A percentile compares a stretch with the other conserved stretches of the same genome.
Conservation (phyloP, 2,797 vertebrate genomes). For the Rhabdophis nuchalis region DNA sequence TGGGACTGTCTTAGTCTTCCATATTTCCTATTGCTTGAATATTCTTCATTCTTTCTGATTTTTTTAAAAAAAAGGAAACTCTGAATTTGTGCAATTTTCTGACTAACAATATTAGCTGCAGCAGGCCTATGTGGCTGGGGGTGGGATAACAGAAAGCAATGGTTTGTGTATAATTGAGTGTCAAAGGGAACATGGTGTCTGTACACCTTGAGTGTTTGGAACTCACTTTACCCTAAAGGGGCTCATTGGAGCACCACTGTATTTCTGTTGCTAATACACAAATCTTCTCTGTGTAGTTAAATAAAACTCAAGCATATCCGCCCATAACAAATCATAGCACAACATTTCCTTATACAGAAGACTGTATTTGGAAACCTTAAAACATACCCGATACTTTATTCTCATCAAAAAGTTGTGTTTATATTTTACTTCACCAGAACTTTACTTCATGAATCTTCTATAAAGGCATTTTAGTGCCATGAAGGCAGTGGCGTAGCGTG, state of each 20-base stretch:
- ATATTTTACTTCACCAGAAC: fast-evolving
- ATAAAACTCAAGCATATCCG: not conserved
- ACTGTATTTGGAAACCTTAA: not conserved
- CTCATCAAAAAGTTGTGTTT: not conserved
- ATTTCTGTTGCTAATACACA: not conserved
- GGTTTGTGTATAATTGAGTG: constrained; percentile 9
- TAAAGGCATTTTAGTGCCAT: not conserved
- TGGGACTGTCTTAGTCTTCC: not conserved
- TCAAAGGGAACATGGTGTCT: not conserved
- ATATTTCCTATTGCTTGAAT: not conserved
- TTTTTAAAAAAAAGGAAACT: not conserved
- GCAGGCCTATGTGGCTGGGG: not conserved
- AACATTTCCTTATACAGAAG: not conserved
- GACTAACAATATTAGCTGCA: not conserved
- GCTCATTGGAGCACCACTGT: fast-evolving
- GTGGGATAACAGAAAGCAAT: not conserved
- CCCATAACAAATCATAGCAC: not conserved
- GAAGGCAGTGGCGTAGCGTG: too few relatives aligned
- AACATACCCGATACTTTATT: not conserved
- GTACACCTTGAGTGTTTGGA: not conserved
- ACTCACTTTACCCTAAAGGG: not conserved
- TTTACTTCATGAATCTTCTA: not conserved
- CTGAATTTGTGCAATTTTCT: not conserved
- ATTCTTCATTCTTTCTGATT: not conserved
- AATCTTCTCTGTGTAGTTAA: not conserved